Evolutionary conservation across 64 coral and sea anemone genomes (phyloP).

Genomic region (Cladopsammia gracilis): DNA sequence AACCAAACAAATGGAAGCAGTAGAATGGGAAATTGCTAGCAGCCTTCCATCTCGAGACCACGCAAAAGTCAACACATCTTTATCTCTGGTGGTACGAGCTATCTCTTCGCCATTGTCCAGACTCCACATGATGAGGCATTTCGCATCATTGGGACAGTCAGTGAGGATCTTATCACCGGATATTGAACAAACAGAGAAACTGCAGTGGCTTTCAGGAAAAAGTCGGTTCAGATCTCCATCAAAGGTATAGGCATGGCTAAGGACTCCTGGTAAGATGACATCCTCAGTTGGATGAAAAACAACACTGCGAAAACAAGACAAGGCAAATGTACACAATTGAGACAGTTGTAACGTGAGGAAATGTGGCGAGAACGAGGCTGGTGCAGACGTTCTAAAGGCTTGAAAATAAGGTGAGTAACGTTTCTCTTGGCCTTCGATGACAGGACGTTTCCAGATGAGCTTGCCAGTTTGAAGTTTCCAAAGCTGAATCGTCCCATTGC

Average conservation of each 20-base stretch:
- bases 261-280: constrained; percentile 10
- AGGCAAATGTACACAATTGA: background rate
- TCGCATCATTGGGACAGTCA: constrained; percentile 4
- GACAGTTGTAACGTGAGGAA: too few relatives aligned
- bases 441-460: background rate
- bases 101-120: background rate
- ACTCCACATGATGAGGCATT: constrained; percentile 6
- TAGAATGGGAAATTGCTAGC: background rate
- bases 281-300: constrained; percentile 26
- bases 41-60: constrained; percentile 12
- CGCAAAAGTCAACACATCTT: background rate
- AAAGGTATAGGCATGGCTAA: background rate
- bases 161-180: background rate
- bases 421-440: too few relatives aligned
- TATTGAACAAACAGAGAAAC: background rate
- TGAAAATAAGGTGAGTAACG: background rate
- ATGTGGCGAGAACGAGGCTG: too few relatives aligned
- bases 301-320: background rate
- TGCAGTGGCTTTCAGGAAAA: background rate
- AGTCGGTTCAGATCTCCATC: background rate
- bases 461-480: constrained; percentile 4
- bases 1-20: background rate
- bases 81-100: background rate
- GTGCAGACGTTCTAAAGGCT: background rate
- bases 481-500: background rate